phyloP scores from a whole-genome alignment of 2,113 vertebrate species.

The Phalacrocorax pelagicus region DNA sequence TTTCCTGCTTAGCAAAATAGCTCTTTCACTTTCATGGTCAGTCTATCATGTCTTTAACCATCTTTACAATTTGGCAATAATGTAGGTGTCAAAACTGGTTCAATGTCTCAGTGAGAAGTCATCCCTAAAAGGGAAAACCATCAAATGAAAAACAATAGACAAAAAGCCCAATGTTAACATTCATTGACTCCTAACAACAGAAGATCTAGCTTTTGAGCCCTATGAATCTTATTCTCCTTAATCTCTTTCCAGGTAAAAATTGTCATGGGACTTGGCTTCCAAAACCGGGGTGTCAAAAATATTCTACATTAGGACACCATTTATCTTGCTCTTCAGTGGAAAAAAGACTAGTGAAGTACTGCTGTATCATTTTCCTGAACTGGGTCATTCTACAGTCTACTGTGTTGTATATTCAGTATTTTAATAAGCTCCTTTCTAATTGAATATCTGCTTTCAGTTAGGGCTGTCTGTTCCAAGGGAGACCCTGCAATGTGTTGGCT shows the following conservation, averaged over 20 bases:
- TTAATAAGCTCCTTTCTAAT: background rate
- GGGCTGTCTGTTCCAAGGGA: background rate
- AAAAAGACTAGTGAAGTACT: background rate
- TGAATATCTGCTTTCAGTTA: background rate
- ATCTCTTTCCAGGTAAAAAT: background rate
- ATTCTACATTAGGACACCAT: background rate
- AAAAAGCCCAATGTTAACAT: fast-evolving
- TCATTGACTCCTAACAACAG: background rate
- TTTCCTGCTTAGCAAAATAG: background rate
- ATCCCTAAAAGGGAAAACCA: background rate
- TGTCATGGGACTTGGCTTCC: background rate
- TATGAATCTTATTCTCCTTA: background rate
- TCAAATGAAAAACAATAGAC: background rate
- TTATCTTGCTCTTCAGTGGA: background rate
- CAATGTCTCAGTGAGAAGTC: background rate
- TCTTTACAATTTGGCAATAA: background rate
- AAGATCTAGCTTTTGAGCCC: background rate
- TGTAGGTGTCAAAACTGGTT: background rate
- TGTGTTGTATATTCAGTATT: background rate
- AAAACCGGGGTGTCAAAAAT: background rate
- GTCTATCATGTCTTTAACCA: background rate
- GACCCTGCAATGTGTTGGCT: background rate
- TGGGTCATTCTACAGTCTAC: background rate
- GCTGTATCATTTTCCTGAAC: background rate
- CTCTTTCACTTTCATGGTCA: background rate